Evolutionary conservation across 1,140 invertebrate species (phyloP).

Genomic region (Ceratitis capitata): DNA sequence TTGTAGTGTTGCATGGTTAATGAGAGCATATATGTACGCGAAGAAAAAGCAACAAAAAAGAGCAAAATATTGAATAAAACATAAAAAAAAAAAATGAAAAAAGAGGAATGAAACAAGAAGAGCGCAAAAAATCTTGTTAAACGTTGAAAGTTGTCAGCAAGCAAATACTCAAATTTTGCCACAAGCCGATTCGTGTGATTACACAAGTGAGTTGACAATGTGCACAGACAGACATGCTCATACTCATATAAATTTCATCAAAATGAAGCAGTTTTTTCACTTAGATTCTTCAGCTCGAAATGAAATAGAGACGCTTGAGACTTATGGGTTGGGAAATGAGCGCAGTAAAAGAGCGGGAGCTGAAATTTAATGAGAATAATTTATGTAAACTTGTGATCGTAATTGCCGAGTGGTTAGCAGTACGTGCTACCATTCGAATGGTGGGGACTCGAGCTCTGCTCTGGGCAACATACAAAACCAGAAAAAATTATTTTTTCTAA

Average conservation of each 20-base stretch:
- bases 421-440: too few relatives aligned
- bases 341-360: not conserved
- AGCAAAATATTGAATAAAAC: not conserved
- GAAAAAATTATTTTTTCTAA: too few relatives aligned
- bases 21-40: not conserved
- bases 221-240: not conserved
- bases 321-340: not conserved
- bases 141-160: slow-evolving; percentile 5
- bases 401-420: too few relatives aligned
- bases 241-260: too few relatives aligned
- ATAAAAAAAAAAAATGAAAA: not conserved
- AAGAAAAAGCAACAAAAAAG: not conserved
- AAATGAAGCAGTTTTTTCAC: too few relatives aligned
- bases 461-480: too few relatives aligned
- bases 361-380: not conserved
- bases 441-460: too few relatives aligned
- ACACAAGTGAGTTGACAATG: not conserved
- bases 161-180: not conserved
- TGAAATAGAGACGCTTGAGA: not conserved
- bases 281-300: too few relatives aligned
- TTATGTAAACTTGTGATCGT: too few relatives aligned
- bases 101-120: not conserved
- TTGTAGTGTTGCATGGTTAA: slow-evolving; percentile 14
- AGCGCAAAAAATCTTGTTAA: not conserved
- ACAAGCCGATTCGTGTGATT: slow-evolving; percentile 9